These are phyloP conservation scores for Caenorhabditis becei DNA, from an alignment of 2,888 invertebrate species.

Conservation along the genomic window DNA sequence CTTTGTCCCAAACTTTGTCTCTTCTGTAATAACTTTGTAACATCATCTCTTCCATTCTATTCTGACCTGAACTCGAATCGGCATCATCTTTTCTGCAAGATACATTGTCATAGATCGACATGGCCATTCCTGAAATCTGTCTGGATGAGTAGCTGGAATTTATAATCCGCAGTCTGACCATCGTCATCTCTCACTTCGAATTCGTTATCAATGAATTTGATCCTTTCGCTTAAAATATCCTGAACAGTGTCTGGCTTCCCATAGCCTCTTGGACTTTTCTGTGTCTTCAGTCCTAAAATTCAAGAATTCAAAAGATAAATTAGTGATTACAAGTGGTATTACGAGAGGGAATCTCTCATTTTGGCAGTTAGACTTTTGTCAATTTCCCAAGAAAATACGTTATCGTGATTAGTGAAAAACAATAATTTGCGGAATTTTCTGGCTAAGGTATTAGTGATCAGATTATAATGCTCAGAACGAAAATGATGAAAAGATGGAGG, in stretches of 20 bases:
- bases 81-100: constrained; percentile 56
- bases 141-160: constrained; percentile 13
- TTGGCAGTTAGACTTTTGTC: not conserved
- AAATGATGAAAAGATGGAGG: not conserved
- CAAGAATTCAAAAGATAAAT: constrained; percentile 10
- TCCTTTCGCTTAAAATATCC: constrained; percentile 59
- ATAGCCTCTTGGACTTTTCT: constrained; percentile 42
- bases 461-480: constrained; percentile 12
- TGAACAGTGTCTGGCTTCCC: constrained; percentile 59
- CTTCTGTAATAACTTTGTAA: constrained; percentile 33
- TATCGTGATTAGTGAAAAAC: constrained; percentile 22
- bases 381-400: not conserved
- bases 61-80: constrained; percentile 51
- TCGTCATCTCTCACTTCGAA: constrained; percentile 59
- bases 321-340: not conserved
- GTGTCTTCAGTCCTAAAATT: constrained; percentile 56
- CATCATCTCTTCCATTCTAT: not conserved
- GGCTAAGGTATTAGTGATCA: constrained; percentile 38
- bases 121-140: constrained; percentile 53
- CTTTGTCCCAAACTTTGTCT: constrained; percentile 50
- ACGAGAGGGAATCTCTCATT: not conserved
- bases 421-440: not conserved
- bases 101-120: constrained; percentile 65
- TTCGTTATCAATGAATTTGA: constrained; percentile 64
- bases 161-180: constrained; percentile 38